These are phyloP conservation scores for Dasypogon diadema DNA, from an alignment of 2,888 invertebrate genomes.

Conservation along the genomic window DNA sequence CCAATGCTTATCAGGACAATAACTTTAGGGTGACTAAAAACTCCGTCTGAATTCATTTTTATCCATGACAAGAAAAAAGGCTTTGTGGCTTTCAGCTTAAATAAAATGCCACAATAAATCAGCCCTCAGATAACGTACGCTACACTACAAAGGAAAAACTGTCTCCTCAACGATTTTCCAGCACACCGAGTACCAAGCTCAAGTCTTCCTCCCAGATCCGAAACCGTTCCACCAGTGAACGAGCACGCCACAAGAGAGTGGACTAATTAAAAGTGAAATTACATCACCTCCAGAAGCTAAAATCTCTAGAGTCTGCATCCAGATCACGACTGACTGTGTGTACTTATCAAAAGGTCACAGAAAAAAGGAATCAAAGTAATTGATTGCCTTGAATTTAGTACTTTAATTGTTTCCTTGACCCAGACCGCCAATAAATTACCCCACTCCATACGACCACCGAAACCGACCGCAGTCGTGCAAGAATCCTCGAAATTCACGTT, in stretches of 20 bases:
- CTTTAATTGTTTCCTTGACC: constrained; percentile 44
- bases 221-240: neutral
- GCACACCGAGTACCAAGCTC: neutral
- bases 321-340: neutral
- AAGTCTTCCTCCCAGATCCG: neutral
- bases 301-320: neutral
- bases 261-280: constrained; percentile 56
- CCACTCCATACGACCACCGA: neutral
- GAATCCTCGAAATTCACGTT: constrained; percentile 21
- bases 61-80: constrained; percentile 42
- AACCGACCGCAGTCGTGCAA: constrained; percentile 18
- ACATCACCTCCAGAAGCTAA: constrained; percentile 51
- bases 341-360: neutral
- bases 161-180: neutral
- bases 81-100: constrained; percentile 53
- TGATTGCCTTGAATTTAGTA: constrained; percentile 35
- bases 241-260: neutral
- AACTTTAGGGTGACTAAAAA: constrained; percentile 32
- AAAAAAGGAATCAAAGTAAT: constrained; percentile 41
- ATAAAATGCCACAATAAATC: constrained; percentile 55
- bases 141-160: neutral
- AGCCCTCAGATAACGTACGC: constrained; percentile 49
- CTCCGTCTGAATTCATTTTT: constrained; percentile 39
- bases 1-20: constrained; percentile 42
- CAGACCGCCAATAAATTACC: constrained; percentile 44